These are phyloP conservation scores for Clarias laeviceps DNA, from an alignment of 2,797 vertebrate genomes.

Conservation along the genomic window DNA sequence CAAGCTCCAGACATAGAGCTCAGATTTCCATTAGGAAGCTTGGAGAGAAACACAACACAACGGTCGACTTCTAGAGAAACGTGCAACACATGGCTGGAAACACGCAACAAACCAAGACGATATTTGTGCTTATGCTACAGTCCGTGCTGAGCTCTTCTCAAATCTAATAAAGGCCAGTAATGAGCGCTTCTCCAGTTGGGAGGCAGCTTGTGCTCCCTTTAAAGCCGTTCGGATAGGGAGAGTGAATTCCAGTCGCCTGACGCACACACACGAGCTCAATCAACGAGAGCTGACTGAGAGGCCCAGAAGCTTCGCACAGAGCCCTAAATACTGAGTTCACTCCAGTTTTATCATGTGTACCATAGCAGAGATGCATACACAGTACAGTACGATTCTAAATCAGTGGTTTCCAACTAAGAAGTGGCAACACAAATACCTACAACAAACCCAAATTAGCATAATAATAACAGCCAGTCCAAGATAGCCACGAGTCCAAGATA, in stretches of 20 bases:
- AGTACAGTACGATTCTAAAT: background rate
- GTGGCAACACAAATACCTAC: background rate
- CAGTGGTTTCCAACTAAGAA: background rate
- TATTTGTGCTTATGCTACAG: slow-evolving; percentile 13
- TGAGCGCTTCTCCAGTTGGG: slow-evolving; percentile 41
- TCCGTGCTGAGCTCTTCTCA: slow-evolving; percentile 30
- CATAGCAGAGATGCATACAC: background rate
- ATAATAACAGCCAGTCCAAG: background rate
- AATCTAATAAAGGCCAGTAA: slow-evolving; percentile 52
- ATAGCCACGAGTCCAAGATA: background rate
- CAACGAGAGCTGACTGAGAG: slow-evolving; percentile 41
- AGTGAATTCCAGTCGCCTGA: slow-evolving; percentile 57
- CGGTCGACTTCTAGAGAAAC: slow-evolving; percentile 30
- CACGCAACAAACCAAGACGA: background rate
- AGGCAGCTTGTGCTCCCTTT: slow-evolving; percentile 47
- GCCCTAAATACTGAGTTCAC: background rate
- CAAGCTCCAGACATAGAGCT: slow-evolving; percentile 50
- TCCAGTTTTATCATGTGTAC: background rate
- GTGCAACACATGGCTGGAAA: background rate
- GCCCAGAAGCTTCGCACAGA: background rate
- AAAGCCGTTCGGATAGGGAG: slow-evolving; percentile 45
- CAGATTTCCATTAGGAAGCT: slow-evolving; percentile 55
- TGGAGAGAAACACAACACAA: slow-evolving; percentile 36
- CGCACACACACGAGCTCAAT: slow-evolving; percentile 41
- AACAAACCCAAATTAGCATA: background rate